Evolutionary conservation across 2,113 vertebrate species (phyloP), one percentile per base, ranked within the genome.

Genomic region (Trichomycterus rosablanca): DNA sequence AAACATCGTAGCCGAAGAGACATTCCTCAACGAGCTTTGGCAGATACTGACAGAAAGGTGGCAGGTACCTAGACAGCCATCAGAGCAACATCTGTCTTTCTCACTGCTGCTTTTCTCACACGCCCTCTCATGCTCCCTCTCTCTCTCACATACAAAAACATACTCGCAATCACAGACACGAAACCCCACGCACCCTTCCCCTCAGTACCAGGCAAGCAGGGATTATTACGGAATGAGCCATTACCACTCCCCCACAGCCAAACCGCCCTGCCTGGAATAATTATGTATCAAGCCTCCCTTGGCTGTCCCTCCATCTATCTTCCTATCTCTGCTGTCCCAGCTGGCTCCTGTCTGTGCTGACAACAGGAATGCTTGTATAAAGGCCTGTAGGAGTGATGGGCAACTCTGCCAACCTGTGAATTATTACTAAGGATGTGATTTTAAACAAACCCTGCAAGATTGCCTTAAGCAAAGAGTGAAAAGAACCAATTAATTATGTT

Each of bases 281-380:
- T 67, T 53, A 63, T 60, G 63, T 37, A 58, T 39, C 16, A 28
- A 26, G 42, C 28, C 46, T 66, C 58, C 68, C 48, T 57, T 69
- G 80, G 69, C 63, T 64, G 59, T 70, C 66, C 28, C 70, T 52
- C 63, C 24, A 67, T 50, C 59, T 53, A 63, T 12, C 52, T 40
- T 57, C 57, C 68, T 35, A 42, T 62, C 61, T 74, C 67, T 68
- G 39, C 55, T 60, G 71, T 78, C 80, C 86, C 88, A 89, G 90
- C 88, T 91, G 90, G 84, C 83, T 88, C 51, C 84, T 84, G 81
- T 84, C 89, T 78, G 61, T 39, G 77, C 83, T 88, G 89, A 90
- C 88, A 86, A 5, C 71, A 85, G 82, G 88, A 90, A 89, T 90
- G 88, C 23, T 67, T 44, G 5, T 75, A 73, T 70, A 52, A 74